Evolutionary conservation across 1,140 invertebrate species (phyloP).

Genomic region (Riptortus pedestris): DNA sequence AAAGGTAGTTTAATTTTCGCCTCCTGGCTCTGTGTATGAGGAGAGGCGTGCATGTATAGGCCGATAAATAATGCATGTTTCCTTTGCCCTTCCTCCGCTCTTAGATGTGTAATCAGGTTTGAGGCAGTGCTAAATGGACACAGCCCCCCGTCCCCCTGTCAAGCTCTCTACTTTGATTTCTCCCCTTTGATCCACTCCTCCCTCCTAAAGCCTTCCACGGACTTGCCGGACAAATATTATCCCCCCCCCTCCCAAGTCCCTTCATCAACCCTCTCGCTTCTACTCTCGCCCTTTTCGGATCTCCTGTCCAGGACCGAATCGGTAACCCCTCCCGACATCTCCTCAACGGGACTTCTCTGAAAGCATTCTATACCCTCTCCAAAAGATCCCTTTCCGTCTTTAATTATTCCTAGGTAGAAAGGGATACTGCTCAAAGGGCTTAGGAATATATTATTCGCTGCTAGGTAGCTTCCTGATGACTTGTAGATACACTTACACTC

Average conservation of each 20-base stretch:
- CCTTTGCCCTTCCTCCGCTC: slow-evolving; percentile 22
- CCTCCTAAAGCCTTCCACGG: not conserved
- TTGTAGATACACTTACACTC: too few species aligned
- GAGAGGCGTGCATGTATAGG: slow-evolving; percentile 19
- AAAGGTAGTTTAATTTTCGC: slow-evolving; percentile 7
- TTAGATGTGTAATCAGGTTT: slow-evolving; percentile 28
- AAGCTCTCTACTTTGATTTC: slow-evolving; percentile 12
- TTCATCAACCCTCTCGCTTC: not conserved
- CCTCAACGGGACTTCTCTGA: not conserved
- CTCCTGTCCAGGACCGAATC: not conserved
- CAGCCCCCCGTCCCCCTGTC: slow-evolving; percentile 16
- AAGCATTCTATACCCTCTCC: not conserved
- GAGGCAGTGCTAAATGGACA: slow-evolving; percentile 24
- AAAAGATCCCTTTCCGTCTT: not conserved
- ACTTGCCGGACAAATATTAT: slow-evolving; percentile 24
- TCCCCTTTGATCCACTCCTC: slow-evolving; percentile 22
- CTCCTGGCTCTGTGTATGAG: not conserved
- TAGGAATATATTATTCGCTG: not conserved
- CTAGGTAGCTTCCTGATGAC: too few species aligned
- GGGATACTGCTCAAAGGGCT: not conserved
- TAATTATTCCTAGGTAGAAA: not conserved
- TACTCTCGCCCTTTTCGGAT: not conserved
- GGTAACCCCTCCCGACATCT: not conserved
- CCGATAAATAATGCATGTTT: slow-evolving; percentile 28
- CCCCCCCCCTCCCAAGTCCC: not conserved